phyloP scores from a whole-genome alignment of 1,140 invertebrate genomes.

The Leptoteleia sp. region DNA sequence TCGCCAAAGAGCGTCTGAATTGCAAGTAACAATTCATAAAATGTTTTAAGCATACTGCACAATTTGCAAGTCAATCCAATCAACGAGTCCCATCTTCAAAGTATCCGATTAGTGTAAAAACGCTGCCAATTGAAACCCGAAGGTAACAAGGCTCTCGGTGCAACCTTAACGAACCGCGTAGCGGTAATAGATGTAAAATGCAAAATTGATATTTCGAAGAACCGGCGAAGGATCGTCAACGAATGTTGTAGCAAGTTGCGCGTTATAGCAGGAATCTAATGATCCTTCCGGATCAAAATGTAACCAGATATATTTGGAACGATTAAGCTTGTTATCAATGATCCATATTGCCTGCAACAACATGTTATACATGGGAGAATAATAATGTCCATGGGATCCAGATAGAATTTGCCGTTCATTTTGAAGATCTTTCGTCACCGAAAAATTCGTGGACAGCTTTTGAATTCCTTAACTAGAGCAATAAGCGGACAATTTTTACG shows the following conservation, averaged over 20 bases:
- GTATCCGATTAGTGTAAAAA: slow-evolving; percentile 47
- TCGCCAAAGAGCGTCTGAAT: slow-evolving; percentile 22
- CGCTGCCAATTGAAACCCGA: slow-evolving; percentile 36
- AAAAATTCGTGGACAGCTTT: no score
- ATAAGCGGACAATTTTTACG: slow-evolving; percentile 5
- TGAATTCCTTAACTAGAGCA: no score
- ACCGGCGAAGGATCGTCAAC: slow-evolving; percentile 1
- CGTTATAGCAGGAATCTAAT: no score
- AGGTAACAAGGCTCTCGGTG: slow-evolving; percentile 38
- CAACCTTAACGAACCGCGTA: slow-evolving; percentile 34
- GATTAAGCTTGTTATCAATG: no score
- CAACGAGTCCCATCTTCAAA: slow-evolving; percentile 50
- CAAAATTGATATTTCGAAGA: slow-evolving; percentile 44
- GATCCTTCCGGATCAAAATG: no score
- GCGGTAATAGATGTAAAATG: slow-evolving; percentile 36
- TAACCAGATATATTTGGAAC: no score
- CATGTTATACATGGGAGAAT: no score
- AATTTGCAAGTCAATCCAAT: slow-evolving; percentile 66
- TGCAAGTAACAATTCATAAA: slow-evolving; percentile 47
- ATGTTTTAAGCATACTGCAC: slow-evolving; percentile 45
- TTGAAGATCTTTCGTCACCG: no score
- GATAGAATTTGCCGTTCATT: no score
- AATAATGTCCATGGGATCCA: no score
- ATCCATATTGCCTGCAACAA: no score
- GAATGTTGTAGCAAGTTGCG: no score